Evolutionary conservation across 2,888 invertebrate species (phyloP).

Genomic region (Hemaris fuciformis): DNA sequence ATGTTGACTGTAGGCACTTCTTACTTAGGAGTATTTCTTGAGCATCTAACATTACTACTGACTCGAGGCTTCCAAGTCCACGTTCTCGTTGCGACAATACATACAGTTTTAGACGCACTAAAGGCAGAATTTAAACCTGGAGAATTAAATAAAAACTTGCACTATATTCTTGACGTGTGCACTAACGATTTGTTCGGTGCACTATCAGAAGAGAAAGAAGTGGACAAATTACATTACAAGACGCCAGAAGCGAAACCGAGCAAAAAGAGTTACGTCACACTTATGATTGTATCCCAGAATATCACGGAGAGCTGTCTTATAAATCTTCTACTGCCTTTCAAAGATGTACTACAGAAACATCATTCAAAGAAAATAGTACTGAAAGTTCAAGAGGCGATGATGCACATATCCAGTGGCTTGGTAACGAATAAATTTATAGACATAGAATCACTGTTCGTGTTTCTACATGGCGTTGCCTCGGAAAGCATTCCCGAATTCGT

Average conservation of each 20-base stretch:
- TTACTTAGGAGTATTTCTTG: slow-evolving; percentile 88
- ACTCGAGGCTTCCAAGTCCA: slow-evolving; percentile 96
- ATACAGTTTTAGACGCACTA: slow-evolving; percentile 89
- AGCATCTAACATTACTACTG: slow-evolving; percentile 90
- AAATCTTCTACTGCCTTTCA: slow-evolving; percentile 90
- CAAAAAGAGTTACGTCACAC: slow-evolving; percentile 92
- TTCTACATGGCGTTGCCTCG: slow-evolving; percentile 90
- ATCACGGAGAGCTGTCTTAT: slow-evolving; percentile 89
- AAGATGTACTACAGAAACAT: slow-evolving; percentile 87
- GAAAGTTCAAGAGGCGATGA: slow-evolving; percentile 90
- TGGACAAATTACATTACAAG: slow-evolving; percentile 90
- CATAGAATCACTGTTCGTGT: slow-evolving; percentile 87
- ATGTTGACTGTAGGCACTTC: slow-evolving; percentile 91
- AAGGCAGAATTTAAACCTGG: slow-evolving; percentile 86
- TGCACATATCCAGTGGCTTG: slow-evolving; percentile 90
- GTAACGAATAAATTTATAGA: slow-evolving; percentile 90
- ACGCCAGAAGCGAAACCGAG: slow-evolving; percentile 90
- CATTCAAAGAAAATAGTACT: slow-evolving; percentile 89
- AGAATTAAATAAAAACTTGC: slow-evolving; percentile 90
- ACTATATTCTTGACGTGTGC: slow-evolving; percentile 90
- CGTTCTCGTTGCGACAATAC: slow-evolving; percentile 93
- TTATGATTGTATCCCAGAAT: slow-evolving; percentile 90
- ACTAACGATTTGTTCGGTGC: slow-evolving; percentile 94
- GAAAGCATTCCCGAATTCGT: slow-evolving; percentile 89
- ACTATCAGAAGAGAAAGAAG: slow-evolving; percentile 95